phyloP scores from a whole-genome alignment of 92 coral and sea anemone species.

The Epizoanthus fatuus region DNA sequence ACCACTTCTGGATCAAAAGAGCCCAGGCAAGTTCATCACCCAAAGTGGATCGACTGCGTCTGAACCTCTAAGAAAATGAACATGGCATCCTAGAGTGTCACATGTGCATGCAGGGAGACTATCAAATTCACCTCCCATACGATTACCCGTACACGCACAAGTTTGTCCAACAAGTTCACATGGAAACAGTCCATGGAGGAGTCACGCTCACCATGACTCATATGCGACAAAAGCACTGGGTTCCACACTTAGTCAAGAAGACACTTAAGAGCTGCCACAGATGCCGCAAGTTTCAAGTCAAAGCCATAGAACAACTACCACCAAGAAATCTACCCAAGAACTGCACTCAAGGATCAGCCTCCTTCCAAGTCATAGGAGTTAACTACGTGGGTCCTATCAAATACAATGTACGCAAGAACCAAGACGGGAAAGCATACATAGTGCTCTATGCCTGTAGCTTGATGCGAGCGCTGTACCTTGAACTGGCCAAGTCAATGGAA shows the following conservation, averaged over 20 bases:
- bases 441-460: too few relatives aligned
- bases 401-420: background rate
- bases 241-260: constrained; percentile 30
- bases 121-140: constrained; percentile 17
- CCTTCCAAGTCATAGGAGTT: constrained; percentile 2
- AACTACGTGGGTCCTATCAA: constrained; percentile 12
- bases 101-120: background rate
- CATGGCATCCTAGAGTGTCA: constrained; percentile 1
- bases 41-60: constrained; percentile 1
- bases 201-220: constrained; percentile 19
- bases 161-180: constrained; percentile 14
- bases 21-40: background rate
- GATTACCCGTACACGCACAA: constrained; percentile 12
- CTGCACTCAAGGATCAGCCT: background rate
- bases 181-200: constrained; percentile 35
- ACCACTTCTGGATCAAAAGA: too few relatives aligned
- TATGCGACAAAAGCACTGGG: constrained; percentile 31
- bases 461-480: too few relatives aligned
- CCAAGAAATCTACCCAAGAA: background rate
- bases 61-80: background rate
- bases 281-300: too few relatives aligned
- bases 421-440: background rate
- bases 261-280: constrained; percentile 10
- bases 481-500: background rate
- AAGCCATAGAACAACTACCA: too few relatives aligned